Evolutionary conservation across 2,888 invertebrate species (phyloP), one percentile per base, ranked within the genome.

Genomic region (Melitaea athalia): DNA sequence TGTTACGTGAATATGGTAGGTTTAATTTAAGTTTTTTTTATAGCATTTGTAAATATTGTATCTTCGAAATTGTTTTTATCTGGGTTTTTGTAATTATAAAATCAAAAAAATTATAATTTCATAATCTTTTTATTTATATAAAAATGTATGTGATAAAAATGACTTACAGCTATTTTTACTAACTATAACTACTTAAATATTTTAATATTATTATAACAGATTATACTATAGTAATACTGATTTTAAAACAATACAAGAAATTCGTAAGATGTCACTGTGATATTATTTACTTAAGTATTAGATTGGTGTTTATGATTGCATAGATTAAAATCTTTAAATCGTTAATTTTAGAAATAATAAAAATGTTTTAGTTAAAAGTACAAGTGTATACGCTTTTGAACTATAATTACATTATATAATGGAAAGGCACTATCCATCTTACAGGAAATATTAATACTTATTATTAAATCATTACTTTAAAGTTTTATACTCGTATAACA

Each of bases 361-460:
- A 62, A 53, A 63, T 53, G 33, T 38, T 52, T 59, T 45, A 59
- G 43, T 38, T 64, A 64, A 47, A 67, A 63, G 33, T 62, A 67
- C 55, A 64, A 59, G 57, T 67, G 70, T 70, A 67, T 67, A 70
- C 55, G 68, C 55, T 68, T 64, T 55, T 64, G 62, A 59, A 5
- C 59, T 70, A 70, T 59, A 64, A 43, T 67, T 70, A 68, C 11
- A 50, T 67, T 59, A 31, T 12, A 42, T 42, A 11, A 61, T 85
- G 85, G 83, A 91, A 91, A 92, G 91, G 91, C 91, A 91, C 91
- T 90, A 89, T 87, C 79, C 87, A 88, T 89, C 85, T 83, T 84
- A 84, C 78, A 75, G 77, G 82, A 83, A 74, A 75, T 69, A 68
- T 43, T 47, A 45, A 43, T 50, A 47, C 52, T 45, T 17, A 14